A percentile compares a stretch with the other conserved stretches of the same genome.
Evolutionary conservation across 2,888 invertebrate species (phyloP).

Genomic region (Tinea pellionella): DNA sequence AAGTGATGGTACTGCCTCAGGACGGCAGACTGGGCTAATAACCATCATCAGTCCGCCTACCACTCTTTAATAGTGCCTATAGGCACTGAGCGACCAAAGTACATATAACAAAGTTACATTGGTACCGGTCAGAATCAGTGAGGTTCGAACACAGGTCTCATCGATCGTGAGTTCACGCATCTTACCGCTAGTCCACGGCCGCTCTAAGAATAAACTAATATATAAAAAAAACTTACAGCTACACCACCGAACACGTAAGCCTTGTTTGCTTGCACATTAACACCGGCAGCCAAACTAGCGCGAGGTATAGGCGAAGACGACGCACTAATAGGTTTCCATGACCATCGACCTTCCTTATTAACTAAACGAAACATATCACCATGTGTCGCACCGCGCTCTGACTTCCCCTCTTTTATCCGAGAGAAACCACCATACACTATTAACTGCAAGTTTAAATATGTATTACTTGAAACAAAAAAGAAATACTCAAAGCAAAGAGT

Average conservation of each 20-base stretch:
- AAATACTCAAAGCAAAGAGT: conserved; percentile 15
- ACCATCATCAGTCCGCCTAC: too few species aligned
- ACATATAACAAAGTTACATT: too few species aligned
- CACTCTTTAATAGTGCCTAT: too few species aligned
- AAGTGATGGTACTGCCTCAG: too few species aligned
- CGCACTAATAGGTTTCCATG: conserved; percentile 69
- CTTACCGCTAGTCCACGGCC: too few species aligned
- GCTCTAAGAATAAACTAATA: too few species aligned
- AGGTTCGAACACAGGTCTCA: too few species aligned
- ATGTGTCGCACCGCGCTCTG: conserved; percentile 50
- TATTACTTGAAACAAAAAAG: background rate
- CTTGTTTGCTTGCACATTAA: conserved; percentile 68
- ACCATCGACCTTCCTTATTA: conserved; percentile 18
- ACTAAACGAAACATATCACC: conserved; percentile 50
- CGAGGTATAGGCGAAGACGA: conserved; percentile 72
- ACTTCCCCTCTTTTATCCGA: conserved; percentile 45
- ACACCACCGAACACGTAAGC: conserved; percentile 91
- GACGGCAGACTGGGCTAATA: too few species aligned
- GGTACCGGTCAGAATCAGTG: too few species aligned
- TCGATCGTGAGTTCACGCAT: too few species aligned
- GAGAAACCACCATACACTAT: conserved; percentile 60
- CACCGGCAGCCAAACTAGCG: conserved; percentile 75
- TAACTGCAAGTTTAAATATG: conserved; percentile 28
- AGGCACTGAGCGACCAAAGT: too few species aligned
- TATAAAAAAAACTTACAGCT: conserved; percentile 39